Evolutionary conservation across 2,797 vertebrate genomes (phyloP).

Genomic region (Coranthus polyacanthus): DNA sequence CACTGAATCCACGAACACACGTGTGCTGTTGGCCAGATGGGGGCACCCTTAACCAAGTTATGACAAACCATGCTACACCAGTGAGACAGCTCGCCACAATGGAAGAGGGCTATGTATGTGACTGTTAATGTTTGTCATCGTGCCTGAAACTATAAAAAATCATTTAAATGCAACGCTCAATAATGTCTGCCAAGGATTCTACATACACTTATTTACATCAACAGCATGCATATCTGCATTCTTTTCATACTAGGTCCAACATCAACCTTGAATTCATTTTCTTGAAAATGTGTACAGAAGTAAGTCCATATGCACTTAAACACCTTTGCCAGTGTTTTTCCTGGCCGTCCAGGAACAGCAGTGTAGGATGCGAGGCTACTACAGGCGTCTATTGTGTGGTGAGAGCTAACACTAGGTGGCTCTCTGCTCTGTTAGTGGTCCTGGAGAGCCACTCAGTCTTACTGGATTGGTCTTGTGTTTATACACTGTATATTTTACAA

Average conservation of each 20-base stretch:
- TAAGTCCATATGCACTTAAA: neutral
- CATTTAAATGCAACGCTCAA: neutral
- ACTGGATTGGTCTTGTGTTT: constrained; percentile 47
- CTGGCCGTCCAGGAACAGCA: constrained; percentile 12
- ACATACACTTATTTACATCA: constrained; percentile 11
- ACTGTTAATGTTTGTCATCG: constrained; percentile 14
- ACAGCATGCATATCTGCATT: neutral
- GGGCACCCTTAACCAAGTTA: constrained; percentile 88
- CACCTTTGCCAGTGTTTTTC: constrained; percentile 15
- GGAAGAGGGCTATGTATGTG: constrained; percentile 26
- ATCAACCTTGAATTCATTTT: neutral
- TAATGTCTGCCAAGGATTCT: neutral
- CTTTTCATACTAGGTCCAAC: neutral
- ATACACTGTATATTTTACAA: constrained; percentile 26
- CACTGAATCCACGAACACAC: constrained; percentile 16
- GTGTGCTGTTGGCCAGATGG: constrained; percentile 82
- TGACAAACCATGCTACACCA: constrained; percentile 57
- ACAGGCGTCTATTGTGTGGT: constrained; percentile 11
- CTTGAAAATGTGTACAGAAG: neutral
- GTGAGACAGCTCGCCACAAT: constrained; percentile 28
- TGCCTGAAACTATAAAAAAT: constrained; percentile 29
- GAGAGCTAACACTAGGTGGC: constrained; percentile 74
- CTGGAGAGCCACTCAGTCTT: constrained; percentile 53
- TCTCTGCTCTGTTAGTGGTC: constrained; percentile 57
- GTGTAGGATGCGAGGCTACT: constrained; percentile 10